Evolutionary conservation across 2,797 vertebrate species (phyloP), one percentile per base, ranked within the genome.

Genomic region (Lithobates sylvaticus): DNA sequence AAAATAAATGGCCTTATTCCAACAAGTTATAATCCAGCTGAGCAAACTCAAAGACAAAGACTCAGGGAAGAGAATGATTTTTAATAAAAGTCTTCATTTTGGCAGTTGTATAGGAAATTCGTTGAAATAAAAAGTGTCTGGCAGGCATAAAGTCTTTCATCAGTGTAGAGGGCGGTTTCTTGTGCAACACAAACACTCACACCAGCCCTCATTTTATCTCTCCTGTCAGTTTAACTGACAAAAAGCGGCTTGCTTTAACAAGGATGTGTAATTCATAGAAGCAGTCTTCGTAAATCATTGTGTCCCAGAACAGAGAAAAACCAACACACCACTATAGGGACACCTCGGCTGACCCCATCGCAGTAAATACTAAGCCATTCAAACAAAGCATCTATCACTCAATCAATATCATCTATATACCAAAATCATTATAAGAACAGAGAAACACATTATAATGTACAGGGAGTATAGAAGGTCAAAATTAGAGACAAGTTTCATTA

Each of bases 171-270:
- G 54, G 93, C 77, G 92, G 92, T 93, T 93, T 92, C 88, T 94
- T 94, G 91, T 92, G 92, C 91, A 94, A 95, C 91, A 89, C 86
- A 5, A 88, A 78, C 89, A 80, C 89, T 86, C 42, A 67, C 89
- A 91, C 89, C 71, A 54, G 89, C 83, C 74, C 87, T 79, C 3
- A 91, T 77, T 91, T 93, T 91, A 92, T 94, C 92, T 91, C 89
- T 84, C 85, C 78, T 90, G 90, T 91, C 93, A 88, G 93, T 95
- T 94, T 91, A 94, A 94, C 94, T 89, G 91, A 91, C 91, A 88
- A 86, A 90, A 89, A 90, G 86, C 86, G 81, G 81, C 90, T 85
- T 74, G 82, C 86, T 88, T 84, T 90, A 87, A 89, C 91, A 89
- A 18, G 32, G 85, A 85, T 90, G 85, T 76, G 26, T 83, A 65